These are phyloP conservation scores for Tubulanus polymorphus DNA, from an alignment of 2,888 invertebrate genomes.

Conservation along the genomic window DNA sequence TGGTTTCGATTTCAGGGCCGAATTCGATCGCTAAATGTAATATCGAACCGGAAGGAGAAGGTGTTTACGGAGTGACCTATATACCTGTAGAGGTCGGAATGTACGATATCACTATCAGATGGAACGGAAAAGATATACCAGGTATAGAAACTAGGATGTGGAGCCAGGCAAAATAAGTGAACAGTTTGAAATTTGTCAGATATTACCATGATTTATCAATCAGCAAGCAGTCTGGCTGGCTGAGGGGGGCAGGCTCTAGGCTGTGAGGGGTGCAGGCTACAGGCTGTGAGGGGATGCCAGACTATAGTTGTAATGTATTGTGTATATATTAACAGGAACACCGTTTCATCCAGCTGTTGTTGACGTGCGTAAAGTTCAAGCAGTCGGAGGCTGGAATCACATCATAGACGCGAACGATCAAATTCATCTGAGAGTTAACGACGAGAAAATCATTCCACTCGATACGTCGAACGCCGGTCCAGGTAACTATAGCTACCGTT, in stretches of 20 bases:
- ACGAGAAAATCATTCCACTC: constrained; percentile 65
- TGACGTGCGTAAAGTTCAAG: constrained; percentile 67
- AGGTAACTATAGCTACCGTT: constrained; percentile 26
- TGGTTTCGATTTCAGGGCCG: too few species aligned
- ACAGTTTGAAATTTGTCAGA: too few species aligned
- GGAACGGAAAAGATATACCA: constrained; percentile 58
- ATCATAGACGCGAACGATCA: constrained; percentile 65
- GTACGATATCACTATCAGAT: constrained; percentile 80
- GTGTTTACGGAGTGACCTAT: constrained; percentile 83
- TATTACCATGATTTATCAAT: too few species aligned
- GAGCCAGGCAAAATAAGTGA: too few species aligned
- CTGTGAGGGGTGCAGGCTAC: too few species aligned
- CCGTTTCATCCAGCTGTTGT: constrained; percentile 79
- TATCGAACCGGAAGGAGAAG: constrained; percentile 56
- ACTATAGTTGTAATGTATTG: too few species aligned
- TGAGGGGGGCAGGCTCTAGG: too few species aligned
- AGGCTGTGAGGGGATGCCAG: too few species aligned
- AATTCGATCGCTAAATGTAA: constrained; percentile 61
- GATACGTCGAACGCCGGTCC: constrained; percentile 88
- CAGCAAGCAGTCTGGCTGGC: too few species aligned
- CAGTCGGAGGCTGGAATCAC: constrained; percentile 85
- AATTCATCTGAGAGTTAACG: constrained; percentile 55
- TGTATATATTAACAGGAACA: too few species aligned
- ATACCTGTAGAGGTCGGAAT: constrained; percentile 86
- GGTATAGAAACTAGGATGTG: too few species aligned